phyloP scores from a whole-genome alignment of 2,113 vertebrate species.

The Laticauda laticaudata region DNA sequence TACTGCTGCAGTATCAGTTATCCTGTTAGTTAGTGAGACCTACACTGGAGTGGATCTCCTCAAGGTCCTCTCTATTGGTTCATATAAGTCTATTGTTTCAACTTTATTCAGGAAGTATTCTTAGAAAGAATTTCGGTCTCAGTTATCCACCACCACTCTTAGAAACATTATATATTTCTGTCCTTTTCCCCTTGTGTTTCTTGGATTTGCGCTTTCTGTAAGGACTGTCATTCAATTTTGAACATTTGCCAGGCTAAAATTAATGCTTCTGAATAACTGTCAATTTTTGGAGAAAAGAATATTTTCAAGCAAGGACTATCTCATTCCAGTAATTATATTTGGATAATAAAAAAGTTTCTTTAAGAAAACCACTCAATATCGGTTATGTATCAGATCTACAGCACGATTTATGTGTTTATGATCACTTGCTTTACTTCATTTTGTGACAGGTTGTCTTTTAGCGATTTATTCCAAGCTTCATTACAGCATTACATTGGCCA shows the following conservation, averaged over 20 bases:
- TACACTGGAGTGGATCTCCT: not conserved
- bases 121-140: not conserved
- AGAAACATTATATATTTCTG: not conserved
- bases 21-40: not conserved
- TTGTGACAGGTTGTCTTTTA: constrained; percentile 53
- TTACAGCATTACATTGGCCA: constrained; percentile 54
- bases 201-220: not conserved
- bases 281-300: not conserved
- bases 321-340: constrained; percentile 56
- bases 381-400: constrained; percentile 60
- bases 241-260: not conserved
- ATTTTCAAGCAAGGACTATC: constrained; percentile 45
- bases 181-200: not conserved
- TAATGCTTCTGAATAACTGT: not conserved
- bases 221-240: not conserved
- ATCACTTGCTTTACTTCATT: constrained; percentile 63
- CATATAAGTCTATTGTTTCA: not conserved
- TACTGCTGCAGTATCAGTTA: not conserved
- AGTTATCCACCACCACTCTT: not conserved
- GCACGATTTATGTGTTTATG: constrained; percentile 60
- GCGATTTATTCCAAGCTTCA: constrained; percentile 61
- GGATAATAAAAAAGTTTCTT: constrained; percentile 58
- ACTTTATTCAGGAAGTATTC: not conserved
- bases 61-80: not conserved
- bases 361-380: constrained; percentile 46